A percentile compares a stretch with the other conserved stretches of the same genome.
Conservation (phyloP, 2,797 vertebrate genomes). For the Scolopax rusticola region DNA sequence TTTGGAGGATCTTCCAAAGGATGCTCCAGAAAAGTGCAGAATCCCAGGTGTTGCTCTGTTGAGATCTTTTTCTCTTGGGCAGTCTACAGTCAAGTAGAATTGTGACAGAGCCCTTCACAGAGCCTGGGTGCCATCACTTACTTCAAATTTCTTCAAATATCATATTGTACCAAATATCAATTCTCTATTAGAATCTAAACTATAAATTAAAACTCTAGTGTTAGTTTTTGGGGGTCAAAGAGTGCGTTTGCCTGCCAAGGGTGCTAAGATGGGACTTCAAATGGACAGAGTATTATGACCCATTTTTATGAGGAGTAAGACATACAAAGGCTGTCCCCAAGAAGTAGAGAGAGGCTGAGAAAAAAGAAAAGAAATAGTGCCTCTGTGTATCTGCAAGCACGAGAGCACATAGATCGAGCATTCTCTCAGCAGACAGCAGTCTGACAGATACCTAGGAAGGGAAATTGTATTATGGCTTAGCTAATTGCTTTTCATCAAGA, state of each 20-base stretch:
- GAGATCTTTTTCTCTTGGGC: neutral
- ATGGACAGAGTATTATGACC: neutral
- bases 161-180: neutral
- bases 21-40: neutral
- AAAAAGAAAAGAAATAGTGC: neutral
- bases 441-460: slow-evolving; percentile 21
- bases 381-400: neutral
- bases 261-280: neutral
- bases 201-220: neutral
- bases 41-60: neutral
- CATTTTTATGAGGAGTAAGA: neutral
- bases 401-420: neutral
- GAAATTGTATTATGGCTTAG: neutral
- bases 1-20: neutral
- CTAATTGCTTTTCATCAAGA: slow-evolving; percentile 53
- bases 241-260: neutral
- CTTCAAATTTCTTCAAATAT: neutral
- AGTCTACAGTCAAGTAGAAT: neutral
- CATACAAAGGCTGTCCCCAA: neutral
- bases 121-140: neutral
- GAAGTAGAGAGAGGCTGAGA: neutral
- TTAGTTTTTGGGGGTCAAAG: neutral
- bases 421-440: neutral
- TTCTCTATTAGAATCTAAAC: neutral
- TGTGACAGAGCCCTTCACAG: neutral